phyloP scores from a whole-genome alignment of 1,140 invertebrate species.

The Hydropsyche tenuis region DNA sequence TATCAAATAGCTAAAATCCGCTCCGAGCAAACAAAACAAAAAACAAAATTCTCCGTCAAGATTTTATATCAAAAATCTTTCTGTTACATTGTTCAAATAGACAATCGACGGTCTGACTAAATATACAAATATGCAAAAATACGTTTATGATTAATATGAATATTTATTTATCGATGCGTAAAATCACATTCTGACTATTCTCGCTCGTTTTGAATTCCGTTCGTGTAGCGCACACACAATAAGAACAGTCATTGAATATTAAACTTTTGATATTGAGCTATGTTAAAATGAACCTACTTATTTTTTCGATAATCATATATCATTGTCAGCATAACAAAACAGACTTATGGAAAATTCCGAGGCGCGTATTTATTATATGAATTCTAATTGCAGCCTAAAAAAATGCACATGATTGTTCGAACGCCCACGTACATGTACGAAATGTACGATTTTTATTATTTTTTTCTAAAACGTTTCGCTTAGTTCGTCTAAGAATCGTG shows the following conservation, averaged over 20 bases:
- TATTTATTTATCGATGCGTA: constrained; percentile 9
- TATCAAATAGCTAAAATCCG: no score
- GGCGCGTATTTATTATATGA: constrained; percentile 22
- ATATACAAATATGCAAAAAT: background rate
- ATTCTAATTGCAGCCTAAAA: constrained; percentile 28
- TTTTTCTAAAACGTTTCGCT: background rate
- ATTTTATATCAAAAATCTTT: no score
- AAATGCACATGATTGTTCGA: constrained; percentile 19
- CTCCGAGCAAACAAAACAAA: no score
- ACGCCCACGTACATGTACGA: constrained; percentile 12
- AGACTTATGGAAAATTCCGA: constrained; percentile 23
- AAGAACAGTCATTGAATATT: constrained; percentile 20
- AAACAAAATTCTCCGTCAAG: no score
- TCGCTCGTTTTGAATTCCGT: constrained; percentile 8
- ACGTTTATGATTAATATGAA: constrained; percentile 1
- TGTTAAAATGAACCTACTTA: constrained; percentile 26
- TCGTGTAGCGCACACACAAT: constrained; percentile 4
- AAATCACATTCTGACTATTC: constrained; percentile 1
- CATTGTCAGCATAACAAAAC: constrained; percentile 24
- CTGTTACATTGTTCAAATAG: no score
- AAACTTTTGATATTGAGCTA: constrained; percentile 25
- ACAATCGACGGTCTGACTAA: background rate
- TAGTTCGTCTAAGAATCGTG: no score
- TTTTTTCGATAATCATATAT: constrained; percentile 29
- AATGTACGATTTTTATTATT: background rate